Conservation (phyloP, 1,140 invertebrate genomes). For the Drosophila subpulchrella region DNA sequence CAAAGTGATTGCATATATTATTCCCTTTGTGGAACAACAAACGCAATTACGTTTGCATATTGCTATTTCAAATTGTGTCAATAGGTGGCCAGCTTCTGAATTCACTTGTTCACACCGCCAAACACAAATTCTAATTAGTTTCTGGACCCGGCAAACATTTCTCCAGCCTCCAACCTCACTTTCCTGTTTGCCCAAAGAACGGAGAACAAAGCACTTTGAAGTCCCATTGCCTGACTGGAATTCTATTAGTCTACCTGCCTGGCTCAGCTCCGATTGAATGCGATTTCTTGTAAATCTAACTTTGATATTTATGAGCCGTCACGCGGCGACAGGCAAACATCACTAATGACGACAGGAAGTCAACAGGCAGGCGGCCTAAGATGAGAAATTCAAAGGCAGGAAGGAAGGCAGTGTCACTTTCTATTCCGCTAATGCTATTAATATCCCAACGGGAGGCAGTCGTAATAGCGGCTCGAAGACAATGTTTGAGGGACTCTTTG, state of each 20-base stretch:
- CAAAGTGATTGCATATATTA: slow-evolving; percentile 10
- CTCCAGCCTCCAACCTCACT: not conserved
- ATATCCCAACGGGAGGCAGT: slow-evolving; percentile 20
- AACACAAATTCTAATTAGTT: slow-evolving; percentile 23
- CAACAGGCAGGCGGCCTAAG: not conserved
- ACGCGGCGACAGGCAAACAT: slow-evolving; percentile 44
- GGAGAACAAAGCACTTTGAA: slow-evolving; percentile 31
- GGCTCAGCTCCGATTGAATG: slow-evolving; percentile 11
- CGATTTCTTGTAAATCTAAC: slow-evolving; percentile 29
- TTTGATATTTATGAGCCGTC: slow-evolving; percentile 43
- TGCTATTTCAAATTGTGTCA: slow-evolving; percentile 11
- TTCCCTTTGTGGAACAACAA: not conserved
- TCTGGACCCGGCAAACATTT: not conserved
- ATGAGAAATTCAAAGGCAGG: not conserved
- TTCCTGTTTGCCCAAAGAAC: not conserved
- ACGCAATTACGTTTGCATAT: not conserved
- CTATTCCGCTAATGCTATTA: slow-evolving; percentile 59
- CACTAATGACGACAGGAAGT: slow-evolving; percentile 47
- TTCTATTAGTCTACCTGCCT: slow-evolving; percentile 14
- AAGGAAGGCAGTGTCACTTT: not conserved
- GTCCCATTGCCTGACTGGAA: slow-evolving; percentile 8
- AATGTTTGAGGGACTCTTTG: slow-evolving; percentile 13
- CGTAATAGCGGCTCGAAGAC: slow-evolving; percentile 15
- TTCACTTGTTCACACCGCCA: not conserved
- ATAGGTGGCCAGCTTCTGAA: not conserved